Conservation (phyloP, 2,888 invertebrate genomes). For the Eudasyphora cyanicolor region DNA sequence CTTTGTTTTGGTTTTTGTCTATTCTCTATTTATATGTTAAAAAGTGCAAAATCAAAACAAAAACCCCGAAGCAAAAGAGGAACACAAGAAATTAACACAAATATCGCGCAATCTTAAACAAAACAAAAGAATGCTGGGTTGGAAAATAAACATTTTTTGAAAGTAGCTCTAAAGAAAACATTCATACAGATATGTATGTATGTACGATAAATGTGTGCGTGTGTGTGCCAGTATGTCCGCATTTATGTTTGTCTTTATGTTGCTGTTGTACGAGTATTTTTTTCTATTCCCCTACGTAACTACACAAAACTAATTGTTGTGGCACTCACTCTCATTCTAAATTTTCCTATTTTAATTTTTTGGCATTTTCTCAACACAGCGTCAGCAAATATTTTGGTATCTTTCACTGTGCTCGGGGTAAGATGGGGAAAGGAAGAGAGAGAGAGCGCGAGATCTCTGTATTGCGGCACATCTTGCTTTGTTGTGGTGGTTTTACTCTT, state of each 20-base stretch:
- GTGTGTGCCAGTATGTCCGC: slow-evolving; percentile 1
- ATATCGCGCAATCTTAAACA: slow-evolving; percentile 38
- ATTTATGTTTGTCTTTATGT: background rate
- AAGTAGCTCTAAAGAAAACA: too few species aligned
- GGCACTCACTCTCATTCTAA: background rate
- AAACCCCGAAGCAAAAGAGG: background rate
- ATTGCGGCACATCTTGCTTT: slow-evolving; percentile 19
- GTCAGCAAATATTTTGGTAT: slow-evolving; percentile 15
- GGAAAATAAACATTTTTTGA: slow-evolving; percentile 24
- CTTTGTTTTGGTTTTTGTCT: background rate
- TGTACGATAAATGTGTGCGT: background rate
- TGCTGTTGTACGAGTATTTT: background rate
- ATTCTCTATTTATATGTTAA: slow-evolving; percentile 29
- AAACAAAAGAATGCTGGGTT: slow-evolving; percentile 13
- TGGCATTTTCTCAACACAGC: slow-evolving; percentile 19
- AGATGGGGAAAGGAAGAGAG: too few species aligned
- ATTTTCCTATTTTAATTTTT: slow-evolving; percentile 12
- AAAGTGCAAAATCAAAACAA: slow-evolving; percentile 45
- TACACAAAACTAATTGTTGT: slow-evolving; percentile 21
- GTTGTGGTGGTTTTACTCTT: background rate
- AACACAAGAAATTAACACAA: slow-evolving; percentile 17
- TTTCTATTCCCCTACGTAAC: slow-evolving; percentile 7
- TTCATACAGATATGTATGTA: background rate
- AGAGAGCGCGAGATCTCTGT: too few species aligned
- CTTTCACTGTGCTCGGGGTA: background rate